Evolutionary conservation across 2,888 invertebrate species (phyloP).

Genomic region (Lepidocyrtoides sp.): DNA sequence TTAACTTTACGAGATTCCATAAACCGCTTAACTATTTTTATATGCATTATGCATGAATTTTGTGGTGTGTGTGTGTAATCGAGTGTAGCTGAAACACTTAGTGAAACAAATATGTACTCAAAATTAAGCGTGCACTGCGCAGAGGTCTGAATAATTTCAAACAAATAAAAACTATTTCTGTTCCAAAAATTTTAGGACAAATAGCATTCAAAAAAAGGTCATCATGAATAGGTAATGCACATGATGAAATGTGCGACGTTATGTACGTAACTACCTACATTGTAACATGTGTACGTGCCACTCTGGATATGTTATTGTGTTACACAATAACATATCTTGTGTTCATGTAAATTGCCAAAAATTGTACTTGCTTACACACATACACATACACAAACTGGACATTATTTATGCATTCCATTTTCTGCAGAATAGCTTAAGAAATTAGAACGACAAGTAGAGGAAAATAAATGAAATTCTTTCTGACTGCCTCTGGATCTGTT

Average conservation of each 20-base stretch:
- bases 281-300: neutral
- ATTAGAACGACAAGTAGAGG: neutral
- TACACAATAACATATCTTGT: too few relatives aligned
- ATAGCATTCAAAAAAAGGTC: conserved; percentile 37
- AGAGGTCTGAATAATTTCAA: conserved; percentile 14
- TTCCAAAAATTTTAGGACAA: conserved; percentile 50
- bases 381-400: neutral
- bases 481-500: neutral
- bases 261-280: neutral
- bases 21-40: conserved; percentile 30
- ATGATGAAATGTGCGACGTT: neutral
- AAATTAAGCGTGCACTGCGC: neutral
- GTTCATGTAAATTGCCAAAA: conserved; percentile 39
- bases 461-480: neutral
- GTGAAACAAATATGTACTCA: too few relatives aligned
- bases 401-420: conserved; percentile 48
- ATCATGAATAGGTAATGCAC: too few relatives aligned
- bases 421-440: conserved; percentile 23
- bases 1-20: conserved; percentile 52
- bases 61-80: conserved; percentile 34
- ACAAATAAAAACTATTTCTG: conserved; percentile 24
- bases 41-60: conserved; percentile 37
- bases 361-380: neutral
- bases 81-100: conserved; percentile 1
- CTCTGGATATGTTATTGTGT: conserved; percentile 22